Evolutionary conservation across 1,140 invertebrate genomes (phyloP).

Genomic region (Lethrus apterus): DNA sequence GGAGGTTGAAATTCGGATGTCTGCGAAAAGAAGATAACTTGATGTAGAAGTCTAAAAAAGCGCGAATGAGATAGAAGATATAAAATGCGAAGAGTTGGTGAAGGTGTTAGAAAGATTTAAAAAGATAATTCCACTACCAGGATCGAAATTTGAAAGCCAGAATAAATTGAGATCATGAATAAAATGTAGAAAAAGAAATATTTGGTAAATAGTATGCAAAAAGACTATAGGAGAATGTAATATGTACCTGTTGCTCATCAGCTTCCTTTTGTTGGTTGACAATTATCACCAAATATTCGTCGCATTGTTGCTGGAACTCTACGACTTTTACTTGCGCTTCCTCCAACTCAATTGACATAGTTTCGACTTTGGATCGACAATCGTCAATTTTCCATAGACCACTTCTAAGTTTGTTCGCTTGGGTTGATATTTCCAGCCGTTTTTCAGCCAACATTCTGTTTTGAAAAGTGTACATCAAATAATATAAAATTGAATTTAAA

Average conservation of each 20-base stretch:
- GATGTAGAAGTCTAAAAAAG: too few species aligned
- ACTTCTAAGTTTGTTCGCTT: slow-evolving; percentile 65
- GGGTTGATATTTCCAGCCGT: slow-evolving; percentile 56
- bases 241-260: slow-evolving; percentile 56
- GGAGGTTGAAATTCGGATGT: too few species aligned
- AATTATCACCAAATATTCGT: slow-evolving; percentile 67
- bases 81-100: too few species aligned
- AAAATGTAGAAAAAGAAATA: too few species aligned
- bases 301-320: slow-evolving; percentile 65
- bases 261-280: slow-evolving; percentile 69
- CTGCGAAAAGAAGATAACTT: too few species aligned
- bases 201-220: slow-evolving; percentile 16
- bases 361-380: slow-evolving; percentile 62
- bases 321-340: slow-evolving; percentile 66
- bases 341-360: slow-evolving; percentile 72
- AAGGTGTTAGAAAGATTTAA: too few species aligned
- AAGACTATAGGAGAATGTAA: slow-evolving; percentile 28
- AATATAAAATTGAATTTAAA: too few species aligned
- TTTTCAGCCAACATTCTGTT: slow-evolving; percentile 66
- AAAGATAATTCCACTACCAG: too few species aligned
- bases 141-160: too few species aligned
- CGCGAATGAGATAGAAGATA: too few species aligned
- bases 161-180: too few species aligned
- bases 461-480: neutral
- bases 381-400: slow-evolving; percentile 75